Evolutionary conservation across 2,888 invertebrate genomes (phyloP).

Genomic region (Tetrapedia diversipes): DNA sequence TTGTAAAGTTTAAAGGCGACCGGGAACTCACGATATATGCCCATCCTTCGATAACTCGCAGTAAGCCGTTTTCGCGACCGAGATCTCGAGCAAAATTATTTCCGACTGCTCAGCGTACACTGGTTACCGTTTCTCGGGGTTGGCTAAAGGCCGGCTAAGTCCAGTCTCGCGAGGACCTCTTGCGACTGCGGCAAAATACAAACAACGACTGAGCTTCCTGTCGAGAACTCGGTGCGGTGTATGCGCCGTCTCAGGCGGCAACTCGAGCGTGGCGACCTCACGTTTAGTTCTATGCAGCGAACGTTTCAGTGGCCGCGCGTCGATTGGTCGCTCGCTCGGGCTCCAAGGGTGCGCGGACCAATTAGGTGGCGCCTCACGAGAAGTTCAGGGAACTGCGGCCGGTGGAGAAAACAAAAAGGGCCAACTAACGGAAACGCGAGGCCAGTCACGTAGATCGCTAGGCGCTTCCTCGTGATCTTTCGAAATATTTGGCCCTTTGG

Average conservation of each 20-base stretch:
- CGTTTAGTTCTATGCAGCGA: not conserved
- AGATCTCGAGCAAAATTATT: too few relatives aligned
- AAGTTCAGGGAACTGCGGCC: not conserved
- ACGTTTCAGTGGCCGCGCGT: not conserved
- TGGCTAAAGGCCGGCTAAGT: not conserved
- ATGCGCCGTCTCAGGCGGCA: too few relatives aligned
- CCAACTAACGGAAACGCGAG: constrained; percentile 24
- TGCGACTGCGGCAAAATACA: constrained; percentile 24
- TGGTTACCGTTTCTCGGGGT: not conserved
- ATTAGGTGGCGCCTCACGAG: constrained; percentile 2
- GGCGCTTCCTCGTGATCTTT: constrained; percentile 28
- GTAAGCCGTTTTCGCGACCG: too few relatives aligned
- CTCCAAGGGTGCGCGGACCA: constrained; percentile 22
- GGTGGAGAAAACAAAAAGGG: constrained; percentile 26
- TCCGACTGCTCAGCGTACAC: too few relatives aligned
- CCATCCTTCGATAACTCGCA: constrained; percentile 66
- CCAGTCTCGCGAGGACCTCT: not conserved
- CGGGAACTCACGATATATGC: constrained; percentile 77
- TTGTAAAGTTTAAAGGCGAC: constrained; percentile 77
- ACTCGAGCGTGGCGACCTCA: constrained; percentile 44
- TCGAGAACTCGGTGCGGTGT: too few relatives aligned
- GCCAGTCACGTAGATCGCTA: constrained; percentile 25
- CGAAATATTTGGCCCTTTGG: constrained; percentile 35
- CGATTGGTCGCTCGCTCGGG: constrained; percentile 35
- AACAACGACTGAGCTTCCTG: constrained; percentile 47